Percentiles rank a stretch among this genome's conserved stretches.
These are phyloP conservation scores for Chrysochloris asiatica DNA, from an alignment of 2,113 vertebrate genomes.

Conservation along the genomic window DNA sequence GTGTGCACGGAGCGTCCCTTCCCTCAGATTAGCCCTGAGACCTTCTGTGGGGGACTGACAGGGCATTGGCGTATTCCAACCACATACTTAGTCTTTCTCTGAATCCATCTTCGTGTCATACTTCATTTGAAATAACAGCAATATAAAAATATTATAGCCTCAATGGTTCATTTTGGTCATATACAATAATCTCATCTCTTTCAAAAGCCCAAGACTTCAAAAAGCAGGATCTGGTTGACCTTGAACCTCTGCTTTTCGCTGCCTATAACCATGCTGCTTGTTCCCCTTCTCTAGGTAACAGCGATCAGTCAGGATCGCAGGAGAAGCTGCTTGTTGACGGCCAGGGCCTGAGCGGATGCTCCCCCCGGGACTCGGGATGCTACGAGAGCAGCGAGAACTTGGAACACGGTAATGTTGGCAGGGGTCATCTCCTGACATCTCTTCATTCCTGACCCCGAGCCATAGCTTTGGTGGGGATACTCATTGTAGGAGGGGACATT, in stretches of 20 bases:
- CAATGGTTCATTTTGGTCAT: not conserved
- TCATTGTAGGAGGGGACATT: no score
- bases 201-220: not conserved
- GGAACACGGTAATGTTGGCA: constrained; percentile 93
- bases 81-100: not conserved
- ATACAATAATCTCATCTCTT: not conserved
- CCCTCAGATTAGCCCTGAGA: no score
- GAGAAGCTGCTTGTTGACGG: constrained; percentile 95
- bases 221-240: not conserved
- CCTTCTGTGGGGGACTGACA: not conserved
- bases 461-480: not conserved
- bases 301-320: constrained; percentile 96
- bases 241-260: not conserved
- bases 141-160: not conserved
- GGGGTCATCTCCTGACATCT: no score
- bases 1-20: no score
- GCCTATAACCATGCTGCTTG: constrained; percentile 30
- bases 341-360: constrained; percentile 89
- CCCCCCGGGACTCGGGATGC: constrained; percentile 97
- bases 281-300: constrained; percentile 90
- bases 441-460: constrained; percentile 11
- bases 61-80: not conserved
- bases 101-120: not conserved
- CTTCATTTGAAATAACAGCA: not conserved
- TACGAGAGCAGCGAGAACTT: constrained; percentile 98